Base-by-base conservation (phyloP, 1,140 invertebrate species). In the Lerema accius region DNA sequence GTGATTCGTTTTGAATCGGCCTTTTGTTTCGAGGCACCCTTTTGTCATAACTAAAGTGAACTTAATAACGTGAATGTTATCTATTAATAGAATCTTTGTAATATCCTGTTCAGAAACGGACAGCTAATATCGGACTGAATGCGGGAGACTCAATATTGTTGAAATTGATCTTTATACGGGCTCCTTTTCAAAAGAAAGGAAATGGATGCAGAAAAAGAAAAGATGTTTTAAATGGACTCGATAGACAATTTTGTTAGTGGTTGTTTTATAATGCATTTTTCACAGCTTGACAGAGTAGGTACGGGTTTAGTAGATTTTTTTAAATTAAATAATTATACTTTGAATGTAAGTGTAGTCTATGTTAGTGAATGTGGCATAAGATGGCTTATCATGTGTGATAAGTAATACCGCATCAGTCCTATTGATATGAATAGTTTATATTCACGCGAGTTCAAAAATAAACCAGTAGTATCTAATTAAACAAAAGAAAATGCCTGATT, bases 61-160 rank as follows among this genome's bases (percentile, higher is more conserved):
- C 26, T 66, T 63, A 66, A 58, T 58, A 58, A 66, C 53, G 58
- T 14, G 46, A 56, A 48, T 67, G 59, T 65, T 67, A 71, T 67
- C 61, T 65, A 16, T 59, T 65, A 68, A 68, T 69, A 63, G 58
- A 65, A 72, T 68, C 63, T 68, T 65, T 63, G 59, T 63, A 65
- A 72, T 72, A 69, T 42, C 23, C 53, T 35, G 53, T 43, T 15
- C 35, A 49, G 14, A 58, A 56, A 58, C 37, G 46, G 55, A 46
- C 55, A 43, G n/a, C 45, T 59, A 46, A 59, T 59, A 59, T 59
- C 43, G 55, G 9, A 32, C 28, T 32, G 28, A 32, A 32, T 32
- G 28, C 28, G 28, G 28, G 23, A 59, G 42, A 46, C 45, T 59
- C 55, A 46, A 37, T 59, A 59, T 59, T 59, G 23, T 14, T 46